These are phyloP conservation scores for Eurystomus glaucurus DNA, from an alignment of 2,797 vertebrate genomes.

Conservation along the genomic window DNA sequence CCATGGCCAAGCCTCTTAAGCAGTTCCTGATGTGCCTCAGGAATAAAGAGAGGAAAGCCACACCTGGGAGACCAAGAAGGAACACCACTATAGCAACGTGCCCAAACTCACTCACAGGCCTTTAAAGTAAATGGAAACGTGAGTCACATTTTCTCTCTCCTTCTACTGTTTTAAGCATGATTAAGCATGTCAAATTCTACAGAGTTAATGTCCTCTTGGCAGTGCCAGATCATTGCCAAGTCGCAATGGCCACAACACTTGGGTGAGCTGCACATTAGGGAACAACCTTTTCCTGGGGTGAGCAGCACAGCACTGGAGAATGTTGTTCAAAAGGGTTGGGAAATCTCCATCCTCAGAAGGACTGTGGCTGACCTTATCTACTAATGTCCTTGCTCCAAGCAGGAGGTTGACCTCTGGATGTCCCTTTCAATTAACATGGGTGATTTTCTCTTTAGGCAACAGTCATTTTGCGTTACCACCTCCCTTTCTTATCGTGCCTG, in stretches of 20 bases:
- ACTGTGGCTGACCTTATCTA: not conserved
- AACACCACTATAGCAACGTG: not conserved
- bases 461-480: not conserved
- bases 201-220: not conserved
- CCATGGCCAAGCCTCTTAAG: not conserved
- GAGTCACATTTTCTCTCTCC: not conserved
- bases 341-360: not conserved
- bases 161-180: not conserved
- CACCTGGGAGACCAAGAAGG: not conserved
- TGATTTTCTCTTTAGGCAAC: not conserved
- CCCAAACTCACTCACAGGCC: not conserved
- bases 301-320: not conserved
- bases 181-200: not conserved
- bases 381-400: not conserved
- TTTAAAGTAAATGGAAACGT: not conserved
- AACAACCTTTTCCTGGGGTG: not conserved
- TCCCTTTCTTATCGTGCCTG: not conserved
- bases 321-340: not conserved
- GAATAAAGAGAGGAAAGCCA: not conserved
- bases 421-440: not conserved
- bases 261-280: not conserved
- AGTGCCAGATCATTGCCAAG: not conserved
- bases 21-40: not conserved
- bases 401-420: not conserved
- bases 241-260: not conserved